Conservation (phyloP, 2,113 vertebrate species). For the Murina feae region DNA sequence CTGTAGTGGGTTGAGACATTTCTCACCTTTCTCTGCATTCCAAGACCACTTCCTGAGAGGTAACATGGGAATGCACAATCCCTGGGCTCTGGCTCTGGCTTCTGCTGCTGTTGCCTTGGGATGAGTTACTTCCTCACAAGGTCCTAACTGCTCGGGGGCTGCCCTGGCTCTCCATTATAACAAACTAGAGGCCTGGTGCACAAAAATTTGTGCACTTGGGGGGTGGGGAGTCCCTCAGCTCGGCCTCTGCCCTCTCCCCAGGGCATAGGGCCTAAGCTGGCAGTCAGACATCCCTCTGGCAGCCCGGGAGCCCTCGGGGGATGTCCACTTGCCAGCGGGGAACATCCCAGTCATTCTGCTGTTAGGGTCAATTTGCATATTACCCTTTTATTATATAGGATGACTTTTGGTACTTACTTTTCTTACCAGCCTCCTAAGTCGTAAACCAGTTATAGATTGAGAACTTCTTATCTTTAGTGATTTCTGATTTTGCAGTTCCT, state of each 20-base stretch:
- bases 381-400: too few relatives aligned
- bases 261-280: too few relatives aligned
- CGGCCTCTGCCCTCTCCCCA: too few relatives aligned
- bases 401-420: not conserved
- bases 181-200: too few relatives aligned
- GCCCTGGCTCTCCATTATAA: not conserved
- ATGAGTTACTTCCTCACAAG: not conserved
- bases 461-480: not conserved
- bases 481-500: not conserved
- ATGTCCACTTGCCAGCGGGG: too few relatives aligned
- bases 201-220: too few relatives aligned
- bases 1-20: not conserved
- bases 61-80: rapidly evolving
- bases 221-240: too few relatives aligned
- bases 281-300: too few relatives aligned
- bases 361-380: too few relatives aligned
- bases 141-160: not conserved
- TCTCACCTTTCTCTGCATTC: not conserved
- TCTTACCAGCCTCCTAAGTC: not conserved
- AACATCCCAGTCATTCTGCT: too few relatives aligned
- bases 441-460: not conserved
- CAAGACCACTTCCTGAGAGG: not conserved
- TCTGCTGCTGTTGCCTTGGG: not conserved
- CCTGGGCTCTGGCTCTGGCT: not conserved
- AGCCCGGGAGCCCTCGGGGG: too few relatives aligned